These are phyloP conservation scores for Andrena flavipes DNA, from an alignment of 2,888 invertebrate species.

Conservation along the genomic window DNA sequence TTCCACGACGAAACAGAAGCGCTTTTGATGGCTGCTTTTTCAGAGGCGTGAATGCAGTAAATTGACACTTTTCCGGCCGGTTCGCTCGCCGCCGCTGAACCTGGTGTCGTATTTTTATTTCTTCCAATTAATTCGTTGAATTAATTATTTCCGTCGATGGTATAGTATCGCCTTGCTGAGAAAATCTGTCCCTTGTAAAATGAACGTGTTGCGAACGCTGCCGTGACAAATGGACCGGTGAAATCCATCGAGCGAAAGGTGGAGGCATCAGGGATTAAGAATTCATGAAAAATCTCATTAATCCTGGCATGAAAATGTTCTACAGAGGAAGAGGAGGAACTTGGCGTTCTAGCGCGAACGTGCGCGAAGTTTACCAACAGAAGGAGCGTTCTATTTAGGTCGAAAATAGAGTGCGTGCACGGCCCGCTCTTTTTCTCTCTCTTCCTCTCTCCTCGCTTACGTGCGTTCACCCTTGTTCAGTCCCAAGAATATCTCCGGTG, in stretches of 20 bases:
- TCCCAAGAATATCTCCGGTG: slow-evolving; percentile 78
- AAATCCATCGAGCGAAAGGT: neutral
- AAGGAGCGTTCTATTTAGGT: slow-evolving; percentile 71
- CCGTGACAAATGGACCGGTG: too few species aligned
- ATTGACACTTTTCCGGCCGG: slow-evolving; percentile 40
- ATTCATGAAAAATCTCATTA: neutral
- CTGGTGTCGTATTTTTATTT: slow-evolving; percentile 2
- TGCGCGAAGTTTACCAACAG: slow-evolving; percentile 71
- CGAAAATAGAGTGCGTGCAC: slow-evolving; percentile 69
- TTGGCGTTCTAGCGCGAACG: slow-evolving; percentile 40
- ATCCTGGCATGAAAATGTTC: slow-evolving; percentile 3
- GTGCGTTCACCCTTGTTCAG: slow-evolving; percentile 82
- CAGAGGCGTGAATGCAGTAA: slow-evolving; percentile 34
- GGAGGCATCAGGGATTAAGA: neutral
- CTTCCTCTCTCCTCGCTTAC: slow-evolving; percentile 59
- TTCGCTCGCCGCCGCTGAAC: neutral
- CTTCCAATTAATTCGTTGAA: slow-evolving; percentile 12
- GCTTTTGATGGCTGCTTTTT: slow-evolving; percentile 39
- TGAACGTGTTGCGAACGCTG: too few species aligned
- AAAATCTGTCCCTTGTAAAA: too few species aligned
- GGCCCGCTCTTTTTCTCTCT: slow-evolving; percentile 43
- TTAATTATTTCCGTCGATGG: neutral
- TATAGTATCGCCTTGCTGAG: too few species aligned
- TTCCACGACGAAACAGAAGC: slow-evolving; percentile 33
- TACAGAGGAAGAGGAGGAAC: neutral